phyloP scores from a whole-genome alignment of 1,140 invertebrate genomes.

The Ectropis grisescens region DNA sequence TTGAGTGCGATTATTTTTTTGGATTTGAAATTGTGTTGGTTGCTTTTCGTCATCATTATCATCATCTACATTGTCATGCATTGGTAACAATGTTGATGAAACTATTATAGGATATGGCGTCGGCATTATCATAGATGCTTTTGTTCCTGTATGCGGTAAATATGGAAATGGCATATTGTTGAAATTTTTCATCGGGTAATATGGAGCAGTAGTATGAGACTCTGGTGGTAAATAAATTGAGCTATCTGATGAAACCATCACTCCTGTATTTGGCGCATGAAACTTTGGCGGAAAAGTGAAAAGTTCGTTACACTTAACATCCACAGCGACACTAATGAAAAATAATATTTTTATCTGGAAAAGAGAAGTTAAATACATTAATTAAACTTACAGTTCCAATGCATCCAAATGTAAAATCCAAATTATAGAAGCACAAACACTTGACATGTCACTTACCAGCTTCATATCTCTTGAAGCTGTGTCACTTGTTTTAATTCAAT shows the following conservation, averaged over 20 bases:
- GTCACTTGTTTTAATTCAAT: conserved; percentile 12
- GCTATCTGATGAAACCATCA: conserved; percentile 29
- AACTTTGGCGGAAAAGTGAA: conserved; percentile 41
- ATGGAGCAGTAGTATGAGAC: conserved; percentile 43
- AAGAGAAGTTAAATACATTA: conserved; percentile 16
- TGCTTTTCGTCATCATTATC: conserved; percentile 21
- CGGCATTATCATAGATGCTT: conserved; percentile 31
- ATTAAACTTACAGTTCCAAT: conserved; percentile 14
- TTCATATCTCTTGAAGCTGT: conserved; percentile 55
- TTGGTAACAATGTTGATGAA: conserved; percentile 28
- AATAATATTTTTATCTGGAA: conserved; percentile 44
- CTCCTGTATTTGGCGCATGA: conserved; percentile 25
- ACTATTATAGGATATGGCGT: conserved; percentile 35
- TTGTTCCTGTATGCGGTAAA: conserved; percentile 36
- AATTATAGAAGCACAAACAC: conserved; percentile 24
- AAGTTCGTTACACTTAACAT: conserved; percentile 30
- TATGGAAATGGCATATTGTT: conserved; percentile 42
- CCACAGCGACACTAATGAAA: conserved; percentile 19
- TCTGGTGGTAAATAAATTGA: conserved; percentile 48
- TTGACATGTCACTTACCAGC: conserved; percentile 56
- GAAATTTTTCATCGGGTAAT: conserved; percentile 36
- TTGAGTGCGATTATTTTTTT: conserved; percentile 19
- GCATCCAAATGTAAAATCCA: conserved; percentile 18
- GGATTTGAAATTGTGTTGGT: conserved; percentile 10
- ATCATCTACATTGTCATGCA: conserved; percentile 22